Evolutionary conservation across 2,888 invertebrate species (phyloP).

Genomic region (Eristalinus sepulchralis): DNA sequence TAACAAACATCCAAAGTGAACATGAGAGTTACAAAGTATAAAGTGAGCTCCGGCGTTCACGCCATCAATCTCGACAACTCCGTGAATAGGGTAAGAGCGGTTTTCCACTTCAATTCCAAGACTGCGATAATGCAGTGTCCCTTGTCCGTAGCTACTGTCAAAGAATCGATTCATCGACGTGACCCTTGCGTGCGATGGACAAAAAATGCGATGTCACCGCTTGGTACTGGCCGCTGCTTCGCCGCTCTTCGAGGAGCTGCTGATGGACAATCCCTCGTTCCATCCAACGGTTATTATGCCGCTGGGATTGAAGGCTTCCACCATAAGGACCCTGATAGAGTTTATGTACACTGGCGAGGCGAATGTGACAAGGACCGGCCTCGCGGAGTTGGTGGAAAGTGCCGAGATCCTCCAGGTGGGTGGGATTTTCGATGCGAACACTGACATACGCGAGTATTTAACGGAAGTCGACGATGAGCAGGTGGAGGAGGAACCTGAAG

Average conservation of each 20-base stretch:
- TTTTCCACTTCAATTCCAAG: too few species aligned
- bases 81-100: neutral
- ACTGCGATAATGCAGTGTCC: neutral
- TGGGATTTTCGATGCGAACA: slow-evolving; percentile 80
- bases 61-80: neutral
- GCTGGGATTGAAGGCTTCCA: slow-evolving; percentile 89
- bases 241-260: slow-evolving; percentile 83
- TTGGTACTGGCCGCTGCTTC: slow-evolving; percentile 90
- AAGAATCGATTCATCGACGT: slow-evolving; percentile 87
- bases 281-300: slow-evolving; percentile 89
- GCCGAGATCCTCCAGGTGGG: slow-evolving; percentile 90
- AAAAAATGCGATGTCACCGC: slow-evolving; percentile 89
- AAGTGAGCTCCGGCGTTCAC: neutral
- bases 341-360: slow-evolving; percentile 93
- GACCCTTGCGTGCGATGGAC: slow-evolving; percentile 90
- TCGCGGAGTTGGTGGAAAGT: slow-evolving; percentile 87
- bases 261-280: slow-evolving; percentile 85
- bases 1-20: too few species aligned
- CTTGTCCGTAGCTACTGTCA: slow-evolving; percentile 61
- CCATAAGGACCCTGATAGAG: slow-evolving; percentile 89
- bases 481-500: neutral
- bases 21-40: neutral
- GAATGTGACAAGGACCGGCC: slow-evolving; percentile 89
- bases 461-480: neutral
- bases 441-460: slow-evolving; percentile 22